Conservation (phyloP, 2,113 vertebrate species). For the Formicarius rufipectus region DNA sequence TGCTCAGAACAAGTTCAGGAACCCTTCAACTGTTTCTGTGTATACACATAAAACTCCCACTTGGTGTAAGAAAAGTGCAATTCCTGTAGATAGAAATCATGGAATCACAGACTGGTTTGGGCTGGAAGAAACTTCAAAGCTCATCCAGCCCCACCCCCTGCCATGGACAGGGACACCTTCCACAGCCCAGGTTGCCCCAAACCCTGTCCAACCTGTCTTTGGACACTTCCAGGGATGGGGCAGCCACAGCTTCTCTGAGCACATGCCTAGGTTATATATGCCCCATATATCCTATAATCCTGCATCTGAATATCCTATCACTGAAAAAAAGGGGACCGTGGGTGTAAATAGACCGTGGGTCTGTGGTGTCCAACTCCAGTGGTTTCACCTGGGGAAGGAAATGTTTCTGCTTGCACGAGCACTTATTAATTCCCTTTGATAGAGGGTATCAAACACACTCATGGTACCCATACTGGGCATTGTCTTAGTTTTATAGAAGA, state of each 20-base stretch:
- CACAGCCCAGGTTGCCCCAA: neutral
- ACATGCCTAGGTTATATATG: neutral
- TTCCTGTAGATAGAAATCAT: neutral
- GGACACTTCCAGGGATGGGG: neutral
- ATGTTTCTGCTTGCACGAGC: neutral
- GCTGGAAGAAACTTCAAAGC: neutral
- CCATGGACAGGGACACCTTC: neutral
- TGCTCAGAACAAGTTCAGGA: neutral
- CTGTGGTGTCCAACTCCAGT: neutral
- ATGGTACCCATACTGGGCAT: fast-evolving
- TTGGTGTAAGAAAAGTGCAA: neutral
- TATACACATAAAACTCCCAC: neutral
- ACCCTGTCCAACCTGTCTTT: neutral
- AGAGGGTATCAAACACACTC: fast-evolving
- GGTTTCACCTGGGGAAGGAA: neutral
- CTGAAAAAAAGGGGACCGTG: neutral
- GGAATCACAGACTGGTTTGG: neutral
- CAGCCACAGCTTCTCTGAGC: neutral
- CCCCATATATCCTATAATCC: neutral
- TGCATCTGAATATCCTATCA: neutral
- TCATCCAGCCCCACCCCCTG: neutral
- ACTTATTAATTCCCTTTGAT: neutral
- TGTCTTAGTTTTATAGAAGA: neutral
- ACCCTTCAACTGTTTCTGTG: neutral
- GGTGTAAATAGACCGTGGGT: neutral